Evolutionary conservation across 2,797 vertebrate species (phyloP), one percentile per base, ranked within the genome.

Genomic region (Tragopan temminckii): DNA sequence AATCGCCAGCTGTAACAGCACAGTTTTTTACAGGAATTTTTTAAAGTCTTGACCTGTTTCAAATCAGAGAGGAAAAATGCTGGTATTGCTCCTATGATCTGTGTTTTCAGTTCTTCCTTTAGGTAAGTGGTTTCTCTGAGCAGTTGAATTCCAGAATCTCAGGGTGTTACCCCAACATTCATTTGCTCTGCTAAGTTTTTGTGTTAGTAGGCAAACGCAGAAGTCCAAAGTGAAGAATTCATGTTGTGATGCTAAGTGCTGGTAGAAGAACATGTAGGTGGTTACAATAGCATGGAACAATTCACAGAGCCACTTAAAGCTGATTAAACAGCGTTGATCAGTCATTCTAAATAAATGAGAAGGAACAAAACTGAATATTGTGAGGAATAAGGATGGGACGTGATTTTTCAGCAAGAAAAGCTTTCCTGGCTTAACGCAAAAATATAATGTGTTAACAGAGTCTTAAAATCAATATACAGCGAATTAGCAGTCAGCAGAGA

Each of bases 401-500:
- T 85, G 70, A 90, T 96, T 94, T 95, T 95, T 96, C 84, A 94
- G 80, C 81, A 66, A 89, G 93, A 96, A 96, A 96, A 97, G 93
- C 95, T 96, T 92, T 90, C 57, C 95, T 90, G 78, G 92, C 89
- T 85, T 78, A 94, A 70, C 76, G n/a, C 75, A 80, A 94, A 96
- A 95, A 96, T 91, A 95, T 89, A 93, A 61, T 79, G 89, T 88
- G 89, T 88, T 95, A 97, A 95, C 91, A 95, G 93, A 95, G 93
- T 95, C 91, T 97, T 89, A 92, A 95, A 95, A 97, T 97, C 96
- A 80, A 97, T 97, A 96, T 81, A 33, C 89, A 86, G 70, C 97
- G 96, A 98, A 97, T 97, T 97, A 97, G 93, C 94, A 96, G 95
- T 94, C 96, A 94, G 95, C 67, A 81, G 96, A 86, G 64, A 97